Base-by-base conservation (phyloP, 2,113 vertebrate genomes). In the Phrynocephalus versicolor region DNA sequence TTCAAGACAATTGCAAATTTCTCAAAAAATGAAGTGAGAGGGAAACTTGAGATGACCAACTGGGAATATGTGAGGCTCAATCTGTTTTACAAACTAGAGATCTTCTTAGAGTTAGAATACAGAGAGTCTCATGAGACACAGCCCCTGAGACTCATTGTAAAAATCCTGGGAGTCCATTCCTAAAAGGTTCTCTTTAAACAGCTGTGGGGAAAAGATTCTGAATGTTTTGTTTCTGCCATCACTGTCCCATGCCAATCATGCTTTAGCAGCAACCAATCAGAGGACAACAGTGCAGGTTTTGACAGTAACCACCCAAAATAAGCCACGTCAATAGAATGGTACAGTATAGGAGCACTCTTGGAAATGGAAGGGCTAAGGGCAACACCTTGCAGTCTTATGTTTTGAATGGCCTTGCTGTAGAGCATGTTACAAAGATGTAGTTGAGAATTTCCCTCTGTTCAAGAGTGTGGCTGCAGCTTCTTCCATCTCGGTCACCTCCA, bases 401-500 rank as follows among this genome's bases (percentile, higher is more conserved):
- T 3, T 83, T 82, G 0, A 1, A 73, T 57, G 30, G 45, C 75
- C 81, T 79, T 0, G 0, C 15, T 0, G 37, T 33, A 41, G n/a
- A 70, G 88, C 65, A 30, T 21, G 80, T 35, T n/a, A 64, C 85
- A 88, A 64, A n/a, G 90, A 83, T 2, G 76, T 3, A 2, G 51
- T 35, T 0, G 1, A 87, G 15, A 85, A 71, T 79, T 91, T 90
- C 73, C 92, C 96, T 83, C 91, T 85, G 10, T 94, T 95, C 12
- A 98, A 92, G 69, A 98, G 93, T 86, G 93, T 93, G 72, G 93
- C 58, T 0, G 97, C 97, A 14, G 92, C 91, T 2, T 91, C 94
- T 79, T 98, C 98, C 89, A 97, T 93, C 37, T 97, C 94, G 1
- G 89, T 81, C 16, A 95, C 0, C 1, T 96, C 94, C 85, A 97